Evolutionary conservation across 92 coral and sea anemone species (phyloP), one percentile per base, ranked within the genome.

Genomic region (Siderastrea radians): DNA sequence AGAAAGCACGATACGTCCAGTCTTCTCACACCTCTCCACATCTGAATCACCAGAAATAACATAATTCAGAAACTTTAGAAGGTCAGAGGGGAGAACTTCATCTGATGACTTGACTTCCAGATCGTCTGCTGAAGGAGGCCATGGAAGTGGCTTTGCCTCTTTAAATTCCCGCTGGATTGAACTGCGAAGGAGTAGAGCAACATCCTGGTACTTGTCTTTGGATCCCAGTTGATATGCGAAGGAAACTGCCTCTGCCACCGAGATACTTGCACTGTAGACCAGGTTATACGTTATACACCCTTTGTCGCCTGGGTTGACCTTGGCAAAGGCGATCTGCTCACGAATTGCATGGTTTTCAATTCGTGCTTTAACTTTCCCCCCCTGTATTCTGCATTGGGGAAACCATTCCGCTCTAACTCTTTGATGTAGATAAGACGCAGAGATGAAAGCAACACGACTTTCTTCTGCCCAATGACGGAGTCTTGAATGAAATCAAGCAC

Each of bases 171-270:
- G 74, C 57, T 54, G 48, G 68, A 74, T 91, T 11, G 54, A 12
- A 48, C 80, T 49, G 65, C 81, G 88, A 55, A 86, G 91, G 65
- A 67, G 66, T 19, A 86, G 83, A 9, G 91, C 94, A 44, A 91
- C 88, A 70, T 91, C 85, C 73, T 91, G 8, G 67, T 58, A 66
- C 38, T 26, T 26, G 38, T 26, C 38, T 26, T 26, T 26, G 38
- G 38, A 26, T 26, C 38, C 38, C 38, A 91, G 84, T 75, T 61
- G 74, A 72, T 87, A 91, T 14, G 88, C 88, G 80, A 58, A 57
- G 43, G 90, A 82, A 43, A 92, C 66, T 2, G 94, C 89, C 69
- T 87, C 88, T 17, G 84, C 86, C 77, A 88, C 89, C n/a, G 94
- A 75, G 7, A 82, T 91, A 53, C 62, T 83, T 10, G 87, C 85